phyloP scores from a whole-genome alignment of 2,888 invertebrate species.

The Eupithecia subumbrata region DNA sequence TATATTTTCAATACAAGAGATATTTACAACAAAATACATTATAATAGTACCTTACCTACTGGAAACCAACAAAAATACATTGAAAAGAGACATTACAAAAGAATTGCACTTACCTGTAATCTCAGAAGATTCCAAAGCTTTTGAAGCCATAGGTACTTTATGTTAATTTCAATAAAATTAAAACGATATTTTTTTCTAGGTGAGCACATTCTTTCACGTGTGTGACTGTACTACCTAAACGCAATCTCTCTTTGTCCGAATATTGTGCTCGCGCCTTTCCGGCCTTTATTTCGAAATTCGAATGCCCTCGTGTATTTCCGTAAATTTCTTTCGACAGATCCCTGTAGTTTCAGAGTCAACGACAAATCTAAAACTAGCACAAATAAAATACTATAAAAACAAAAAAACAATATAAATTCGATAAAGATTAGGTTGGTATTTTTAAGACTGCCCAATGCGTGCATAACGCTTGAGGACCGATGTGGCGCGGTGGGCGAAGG shows the following conservation, averaged over 20 bases:
- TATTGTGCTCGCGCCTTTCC: conserved; percentile 66
- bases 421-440: no score
- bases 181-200: neutral
- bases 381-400: no score
- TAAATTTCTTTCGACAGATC: conserved; percentile 66
- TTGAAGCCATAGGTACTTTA: neutral
- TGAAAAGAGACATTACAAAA: no score
- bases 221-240: conserved; percentile 37
- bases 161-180: neutral
- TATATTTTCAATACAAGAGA: neutral
- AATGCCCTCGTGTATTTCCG: conserved; percentile 58
- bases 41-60: no score
- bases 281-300: conserved; percentile 66
- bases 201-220: neutral
- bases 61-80: no score
- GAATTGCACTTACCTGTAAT: neutral
- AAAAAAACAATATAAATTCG: no score
- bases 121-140: neutral
- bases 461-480: no score
- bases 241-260: conserved; percentile 66
- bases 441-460: no score
- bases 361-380: neutral
- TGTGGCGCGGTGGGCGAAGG: neutral
- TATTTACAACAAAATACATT: no score
- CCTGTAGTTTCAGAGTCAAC: conserved; percentile 11